phyloP scores from a whole-genome alignment of 2,888 invertebrate genomes.

The Polymixis lichenea region DNA sequence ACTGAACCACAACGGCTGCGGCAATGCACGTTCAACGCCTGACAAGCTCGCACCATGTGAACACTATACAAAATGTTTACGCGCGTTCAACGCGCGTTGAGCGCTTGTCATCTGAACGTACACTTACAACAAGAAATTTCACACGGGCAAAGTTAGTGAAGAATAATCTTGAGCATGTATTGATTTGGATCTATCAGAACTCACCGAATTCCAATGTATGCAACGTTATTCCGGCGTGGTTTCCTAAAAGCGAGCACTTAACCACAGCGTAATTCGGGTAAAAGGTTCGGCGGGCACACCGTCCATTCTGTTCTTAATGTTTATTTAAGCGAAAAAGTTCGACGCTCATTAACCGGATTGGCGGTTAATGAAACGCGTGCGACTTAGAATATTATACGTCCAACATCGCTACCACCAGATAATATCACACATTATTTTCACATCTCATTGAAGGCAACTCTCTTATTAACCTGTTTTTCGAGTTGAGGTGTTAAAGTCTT shows the following conservation, averaged over 20 bases:
- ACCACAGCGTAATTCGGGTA: conserved; percentile 86
- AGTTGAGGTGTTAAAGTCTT: conserved; percentile 80
- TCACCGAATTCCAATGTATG: conserved; percentile 64
- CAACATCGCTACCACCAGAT: conserved; percentile 74
- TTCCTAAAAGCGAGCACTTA: conserved; percentile 84
- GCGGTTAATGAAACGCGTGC: conserved; percentile 83
- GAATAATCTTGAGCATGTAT: neutral
- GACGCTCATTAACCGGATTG: conserved; percentile 86
- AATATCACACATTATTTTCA: conserved; percentile 86
- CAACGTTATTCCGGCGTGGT: conserved; percentile 72
- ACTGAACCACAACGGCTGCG: too few species aligned
- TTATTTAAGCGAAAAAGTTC: conserved; percentile 88
- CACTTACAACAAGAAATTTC: too few species aligned
- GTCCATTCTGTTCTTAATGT: conserved; percentile 86
- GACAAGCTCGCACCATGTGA: too few species aligned
- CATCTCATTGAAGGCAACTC: conserved; percentile 81
- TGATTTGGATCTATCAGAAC: conserved; percentile 32
- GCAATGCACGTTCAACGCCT: too few species aligned
- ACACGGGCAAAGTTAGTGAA: too few species aligned
- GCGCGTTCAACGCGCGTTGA: too few species aligned
- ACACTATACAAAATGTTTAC: too few species aligned
- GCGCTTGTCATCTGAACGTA: too few species aligned
- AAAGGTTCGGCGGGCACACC: conserved; percentile 81
- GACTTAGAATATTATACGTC: conserved; percentile 79
- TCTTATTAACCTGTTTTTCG: conserved; percentile 82